These are phyloP conservation scores for Noctua janthina DNA, from an alignment of 2,888 invertebrate genomes.

Conservation along the genomic window DNA sequence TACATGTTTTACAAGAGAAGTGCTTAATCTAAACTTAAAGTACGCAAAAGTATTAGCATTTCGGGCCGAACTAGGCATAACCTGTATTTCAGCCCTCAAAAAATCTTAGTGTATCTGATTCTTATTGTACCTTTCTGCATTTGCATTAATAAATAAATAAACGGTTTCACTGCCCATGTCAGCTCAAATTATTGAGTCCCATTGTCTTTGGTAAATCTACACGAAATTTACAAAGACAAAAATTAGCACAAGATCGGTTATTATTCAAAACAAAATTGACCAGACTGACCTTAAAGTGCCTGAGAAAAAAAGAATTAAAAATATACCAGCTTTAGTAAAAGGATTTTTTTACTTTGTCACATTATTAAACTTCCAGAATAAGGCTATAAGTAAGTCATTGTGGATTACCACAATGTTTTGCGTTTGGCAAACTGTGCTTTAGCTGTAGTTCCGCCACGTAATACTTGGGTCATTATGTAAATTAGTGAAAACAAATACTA, in stretches of 20 bases:
- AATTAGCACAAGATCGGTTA: background rate
- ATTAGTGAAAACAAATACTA: conserved; percentile 31
- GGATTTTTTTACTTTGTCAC: background rate
- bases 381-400: conserved; percentile 67
- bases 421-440: conserved; percentile 67
- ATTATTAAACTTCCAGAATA: conserved; percentile 66
- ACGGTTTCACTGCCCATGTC: rapidly evolving
- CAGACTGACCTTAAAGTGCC: background rate
- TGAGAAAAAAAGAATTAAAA: background rate
- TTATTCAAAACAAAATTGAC: background rate
- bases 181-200: too few species aligned
- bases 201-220: background rate
- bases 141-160: background rate
- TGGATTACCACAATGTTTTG: conserved; percentile 74
- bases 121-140: background rate
- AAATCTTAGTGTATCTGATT: background rate
- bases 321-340: background rate
- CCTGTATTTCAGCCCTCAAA: too few species aligned
- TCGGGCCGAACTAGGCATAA: too few species aligned
- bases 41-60: too few species aligned
- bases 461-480: conserved; percentile 54
- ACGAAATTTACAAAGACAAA: background rate
- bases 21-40: too few species aligned
- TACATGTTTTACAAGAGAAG: too few species aligned
- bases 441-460: conserved; percentile 61